Conservation (phyloP, 2,797 vertebrate species). For the Acanthopagrus latus region DNA sequence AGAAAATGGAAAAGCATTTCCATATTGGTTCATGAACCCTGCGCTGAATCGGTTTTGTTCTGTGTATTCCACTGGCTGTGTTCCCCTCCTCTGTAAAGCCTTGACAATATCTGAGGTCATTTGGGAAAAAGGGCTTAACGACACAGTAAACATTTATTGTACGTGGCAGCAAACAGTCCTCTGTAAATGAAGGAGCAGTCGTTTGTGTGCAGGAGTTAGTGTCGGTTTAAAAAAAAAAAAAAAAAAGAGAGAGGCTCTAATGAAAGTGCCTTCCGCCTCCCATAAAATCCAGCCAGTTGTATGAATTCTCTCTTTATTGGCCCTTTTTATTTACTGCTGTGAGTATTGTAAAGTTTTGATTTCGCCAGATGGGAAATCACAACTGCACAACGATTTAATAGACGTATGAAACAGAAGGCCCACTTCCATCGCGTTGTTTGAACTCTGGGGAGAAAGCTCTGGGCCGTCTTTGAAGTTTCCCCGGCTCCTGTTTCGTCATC, state of each 20-base stretch:
- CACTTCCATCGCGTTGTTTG: conserved; percentile 65
- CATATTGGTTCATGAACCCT: conserved; percentile 26
- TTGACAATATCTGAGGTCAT: conserved; percentile 41
- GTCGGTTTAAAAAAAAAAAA: conserved; percentile 31
- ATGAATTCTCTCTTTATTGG: conserved; percentile 62
- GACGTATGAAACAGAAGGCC: conserved; percentile 60
- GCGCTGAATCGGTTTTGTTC: background rate
- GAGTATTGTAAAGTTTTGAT: conserved; percentile 67
- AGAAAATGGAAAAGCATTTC: conserved; percentile 22
- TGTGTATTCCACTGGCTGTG: background rate
- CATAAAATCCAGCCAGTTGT: conserved; percentile 50
- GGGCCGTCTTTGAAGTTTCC: conserved; percentile 68
- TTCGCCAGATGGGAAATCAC: conserved; percentile 69
- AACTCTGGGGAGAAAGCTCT: conserved; percentile 57
- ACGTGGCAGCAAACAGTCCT: conserved; percentile 41
- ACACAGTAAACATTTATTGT: conserved; percentile 68
- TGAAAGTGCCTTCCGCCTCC: conserved; percentile 46
- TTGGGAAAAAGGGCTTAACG: conserved; percentile 40
- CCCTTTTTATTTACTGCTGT: conserved; percentile 63
- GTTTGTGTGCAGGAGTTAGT: conserved; percentile 34
- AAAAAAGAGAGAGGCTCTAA: conserved; percentile 1
- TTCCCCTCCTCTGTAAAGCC: background rate
- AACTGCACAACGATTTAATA: conserved; percentile 66
- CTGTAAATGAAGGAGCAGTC: conserved; percentile 44
- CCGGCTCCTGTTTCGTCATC: conserved; percentile 75